Evolutionary conservation across 2,797 vertebrate genomes (phyloP), one percentile per base, ranked within the genome.

Genomic region (Cynopterus sphinx): DNA sequence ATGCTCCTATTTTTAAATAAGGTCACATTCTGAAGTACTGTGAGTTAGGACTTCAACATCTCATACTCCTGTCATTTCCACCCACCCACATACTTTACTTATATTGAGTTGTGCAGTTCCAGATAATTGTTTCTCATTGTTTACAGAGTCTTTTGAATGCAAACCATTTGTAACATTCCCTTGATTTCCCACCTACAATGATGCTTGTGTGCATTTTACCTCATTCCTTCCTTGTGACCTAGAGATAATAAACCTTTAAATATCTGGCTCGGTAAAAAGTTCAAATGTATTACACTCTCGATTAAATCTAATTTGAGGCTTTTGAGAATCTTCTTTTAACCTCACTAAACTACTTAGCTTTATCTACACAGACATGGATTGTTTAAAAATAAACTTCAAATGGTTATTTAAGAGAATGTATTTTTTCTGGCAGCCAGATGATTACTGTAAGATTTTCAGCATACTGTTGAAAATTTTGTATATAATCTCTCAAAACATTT

Each of bases 51-150:
- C 49, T 87, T 95, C 41, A 78, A 63, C 36, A 68, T 85, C 31
- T 92, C 67, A 71, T 49, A 82, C n/a, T 7, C 65, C 65, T 53
- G n/a, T 67, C 28, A 46, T 86, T 95, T 88, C 46, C 31, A 59
- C 46, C 19, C 21, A 28, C 21, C 51, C 73, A 65, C n/a, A 81
- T 46, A 16, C 39, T 70, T 87, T 61, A 39, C 41, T 81, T 49
- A 85, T 86, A 87, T 83, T 87, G 71, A 93, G 59, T 53, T 88
- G 82, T 77, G 17, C 31, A 55, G 49, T 85, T 70, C 68, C 74
- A 73, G 53, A 96, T 43, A 96, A 94, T 82, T 68, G n/a, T 61
- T 87, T 92, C 90, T 85, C 49, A 77, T 55, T 92, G 78, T 87
- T 94, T 68, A 88, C 9, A 73, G 68, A 92, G 68, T 65, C 73